These are phyloP conservation scores for Gryon sp. DNA, from an alignment of 1,140 invertebrate species.

Conservation along the genomic window DNA sequence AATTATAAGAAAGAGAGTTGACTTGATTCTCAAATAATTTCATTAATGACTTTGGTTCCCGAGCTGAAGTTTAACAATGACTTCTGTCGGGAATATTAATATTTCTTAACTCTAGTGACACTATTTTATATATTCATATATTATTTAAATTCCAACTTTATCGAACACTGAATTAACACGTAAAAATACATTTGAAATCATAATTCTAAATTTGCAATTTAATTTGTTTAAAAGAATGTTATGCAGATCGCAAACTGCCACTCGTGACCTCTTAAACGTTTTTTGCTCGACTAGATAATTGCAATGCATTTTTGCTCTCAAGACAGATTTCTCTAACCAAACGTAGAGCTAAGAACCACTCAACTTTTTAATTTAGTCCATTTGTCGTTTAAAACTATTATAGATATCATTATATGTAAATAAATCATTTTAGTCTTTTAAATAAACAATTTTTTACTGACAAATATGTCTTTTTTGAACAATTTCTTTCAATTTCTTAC, in stretches of 20 bases:
- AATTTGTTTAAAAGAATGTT: conserved; percentile 18
- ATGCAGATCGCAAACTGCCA: conserved; percentile 21
- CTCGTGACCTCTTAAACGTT: conserved; percentile 10
- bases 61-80: conserved; percentile 9
- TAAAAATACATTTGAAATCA: background rate
- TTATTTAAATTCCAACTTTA: no score
- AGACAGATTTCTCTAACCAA: conserved; percentile 32
- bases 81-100: background rate
- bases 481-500: no score
- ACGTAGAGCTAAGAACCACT: conserved; percentile 18
- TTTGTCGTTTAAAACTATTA: no score
- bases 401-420: no score
- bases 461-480: no score
- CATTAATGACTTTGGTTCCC: conserved; percentile 16
- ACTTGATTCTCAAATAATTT: conserved; percentile 32
- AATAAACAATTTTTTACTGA: no score
- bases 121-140: no score
- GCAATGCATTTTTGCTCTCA: conserved; percentile 27
- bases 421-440: no score
- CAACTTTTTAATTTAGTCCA: no score
- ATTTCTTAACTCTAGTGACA: background rate
- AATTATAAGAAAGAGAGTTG: conserved; percentile 26
- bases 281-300: no score
- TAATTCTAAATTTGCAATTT: background rate
- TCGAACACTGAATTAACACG: conserved; percentile 1